These are phyloP conservation scores for Istiophorus platypterus DNA, from an alignment of 2,113 vertebrate species.

Conservation along the genomic window DNA sequence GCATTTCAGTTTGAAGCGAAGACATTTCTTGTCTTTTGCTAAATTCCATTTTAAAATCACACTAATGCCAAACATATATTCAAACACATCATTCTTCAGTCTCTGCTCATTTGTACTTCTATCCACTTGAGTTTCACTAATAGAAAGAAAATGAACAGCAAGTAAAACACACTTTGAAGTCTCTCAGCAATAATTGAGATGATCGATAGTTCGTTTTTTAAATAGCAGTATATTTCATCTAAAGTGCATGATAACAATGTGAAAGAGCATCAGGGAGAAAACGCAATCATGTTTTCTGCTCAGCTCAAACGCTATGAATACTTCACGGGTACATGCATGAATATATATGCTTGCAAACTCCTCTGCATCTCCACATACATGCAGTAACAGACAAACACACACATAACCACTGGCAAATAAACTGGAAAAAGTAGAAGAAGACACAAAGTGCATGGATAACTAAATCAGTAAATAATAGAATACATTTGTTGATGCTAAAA, in stretches of 20 bases:
- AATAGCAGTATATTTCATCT: slow-evolving; percentile 58
- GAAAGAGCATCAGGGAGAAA: slow-evolving; percentile 33
- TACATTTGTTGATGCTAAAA: slow-evolving; percentile 68
- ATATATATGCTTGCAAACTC: slow-evolving; percentile 34
- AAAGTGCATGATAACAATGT: slow-evolving; percentile 50
- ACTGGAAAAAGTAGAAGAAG: not conserved
- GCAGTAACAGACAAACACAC: slow-evolving; percentile 11
- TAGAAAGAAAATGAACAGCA: slow-evolving; percentile 72
- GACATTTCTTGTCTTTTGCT: slow-evolving; percentile 34
- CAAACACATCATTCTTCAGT: slow-evolving; percentile 30
- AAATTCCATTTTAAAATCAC: slow-evolving; percentile 23
- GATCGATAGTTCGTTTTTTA: slow-evolving; percentile 73
- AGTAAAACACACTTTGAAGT: slow-evolving; percentile 62
- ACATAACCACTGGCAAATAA: slow-evolving; percentile 41
- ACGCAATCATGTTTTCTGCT: slow-evolving; percentile 14
- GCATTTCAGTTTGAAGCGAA: slow-evolving; percentile 40
- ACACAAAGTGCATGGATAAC: slow-evolving; percentile 61
- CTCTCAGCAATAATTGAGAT: slow-evolving; percentile 71
- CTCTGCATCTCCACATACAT: not conserved
- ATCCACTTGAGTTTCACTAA: slow-evolving; percentile 70
- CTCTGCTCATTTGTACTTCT: slow-evolving; percentile 55
- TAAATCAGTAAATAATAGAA: slow-evolving; percentile 68
- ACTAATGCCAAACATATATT: not conserved
- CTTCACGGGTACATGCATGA: not conserved
- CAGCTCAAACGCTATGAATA: not conserved